Evolutionary conservation across 2,113 vertebrate genomes (phyloP), one percentile per base, ranked within the genome.

Genomic region (Phasianus colchicus): DNA sequence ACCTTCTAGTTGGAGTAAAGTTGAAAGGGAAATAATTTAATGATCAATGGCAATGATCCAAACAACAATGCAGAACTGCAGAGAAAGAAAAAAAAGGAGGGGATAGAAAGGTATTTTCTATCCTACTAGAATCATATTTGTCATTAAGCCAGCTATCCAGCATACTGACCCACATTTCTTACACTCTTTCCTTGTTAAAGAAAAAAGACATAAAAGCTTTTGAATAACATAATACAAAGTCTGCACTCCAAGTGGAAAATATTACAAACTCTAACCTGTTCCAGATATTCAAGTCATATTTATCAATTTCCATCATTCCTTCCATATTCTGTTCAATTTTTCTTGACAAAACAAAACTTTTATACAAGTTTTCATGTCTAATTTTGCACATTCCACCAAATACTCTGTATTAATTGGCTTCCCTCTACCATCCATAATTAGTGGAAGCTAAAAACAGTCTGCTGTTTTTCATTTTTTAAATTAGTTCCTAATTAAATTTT

Each of bases 261-360:
- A 83, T 86, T 54, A 40, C 29, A 60, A 89, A 73, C 10, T 16
- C 25, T 58, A 80, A 89, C 60, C 82, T 91, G 71, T 43, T 95
- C 91, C 85, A 95, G 89, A 40, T 67, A 83, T 91, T 80, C 71
- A 92, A 84, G 74, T 45, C 17, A 60, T 83, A 85, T 83, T 52
- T 82, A 54, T 50, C 64, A 52, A 30, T 36, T 91, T 74, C 27
- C 47, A 74, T 74, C 48, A 83, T 67, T 80, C 74, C 60, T 88
- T 83, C 81, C 78, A n/a, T 45, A 74, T 64, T 85, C 58, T 66
- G 21, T 55, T 65, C 40, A 73, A 4, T 30, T 77, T 91, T 72
- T 60, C 38, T 70, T 85, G 87, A 64, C 81, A 77, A 82, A 89
- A 66, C 18, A 93, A 63, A 72, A 70, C 45, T 40, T 24, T 73